A percentile compares a stretch with the other conserved stretches of the same genome.
phyloP scores from a whole-genome alignment of 2,888 invertebrate genomes.

The Litoditis marina region DNA sequence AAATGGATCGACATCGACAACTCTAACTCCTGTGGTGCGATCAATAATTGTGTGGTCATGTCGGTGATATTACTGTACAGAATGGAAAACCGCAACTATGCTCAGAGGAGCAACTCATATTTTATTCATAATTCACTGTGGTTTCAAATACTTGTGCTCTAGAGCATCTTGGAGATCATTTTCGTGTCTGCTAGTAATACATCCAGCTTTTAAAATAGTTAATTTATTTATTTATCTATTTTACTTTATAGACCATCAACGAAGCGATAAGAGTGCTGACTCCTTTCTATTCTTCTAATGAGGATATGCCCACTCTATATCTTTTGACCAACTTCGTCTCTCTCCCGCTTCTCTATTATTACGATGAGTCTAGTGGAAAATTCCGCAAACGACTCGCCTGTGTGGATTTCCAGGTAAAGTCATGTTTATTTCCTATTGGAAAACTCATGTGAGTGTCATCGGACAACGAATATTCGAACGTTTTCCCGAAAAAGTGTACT shows the following conservation, averaged over 20 bases:
- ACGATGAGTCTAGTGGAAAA: slow-evolving; percentile 4
- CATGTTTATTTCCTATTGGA: too few relatives aligned
- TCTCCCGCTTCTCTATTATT: not conserved
- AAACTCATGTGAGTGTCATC: too few relatives aligned
- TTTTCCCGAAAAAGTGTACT: too few relatives aligned
- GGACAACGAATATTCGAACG: too few relatives aligned
- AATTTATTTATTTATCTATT: not conserved
- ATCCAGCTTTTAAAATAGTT: too few relatives aligned
- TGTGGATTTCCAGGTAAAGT: slow-evolving; percentile 14
- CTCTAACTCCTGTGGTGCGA: not conserved
- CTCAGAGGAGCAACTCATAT: too few relatives aligned
- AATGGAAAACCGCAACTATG: too few relatives aligned
- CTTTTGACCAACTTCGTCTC: slow-evolving; percentile 7
- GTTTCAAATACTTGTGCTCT: slow-evolving; percentile 4
- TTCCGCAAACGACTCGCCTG: slow-evolving; percentile 7
- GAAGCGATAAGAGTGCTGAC: not conserved
- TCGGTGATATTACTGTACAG: too few relatives aligned
- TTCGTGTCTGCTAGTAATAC: too few relatives aligned
- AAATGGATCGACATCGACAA: not conserved
- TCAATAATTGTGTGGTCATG: too few relatives aligned
- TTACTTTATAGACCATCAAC: not conserved
- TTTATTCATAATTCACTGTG: too few relatives aligned
- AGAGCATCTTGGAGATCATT: too few relatives aligned
- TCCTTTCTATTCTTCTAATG: not conserved
- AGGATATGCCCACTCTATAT: not conserved